Evolutionary conservation across 2,888 invertebrate genomes (phyloP).

Genomic region (Caenorhabditis macrosperma): DNA sequence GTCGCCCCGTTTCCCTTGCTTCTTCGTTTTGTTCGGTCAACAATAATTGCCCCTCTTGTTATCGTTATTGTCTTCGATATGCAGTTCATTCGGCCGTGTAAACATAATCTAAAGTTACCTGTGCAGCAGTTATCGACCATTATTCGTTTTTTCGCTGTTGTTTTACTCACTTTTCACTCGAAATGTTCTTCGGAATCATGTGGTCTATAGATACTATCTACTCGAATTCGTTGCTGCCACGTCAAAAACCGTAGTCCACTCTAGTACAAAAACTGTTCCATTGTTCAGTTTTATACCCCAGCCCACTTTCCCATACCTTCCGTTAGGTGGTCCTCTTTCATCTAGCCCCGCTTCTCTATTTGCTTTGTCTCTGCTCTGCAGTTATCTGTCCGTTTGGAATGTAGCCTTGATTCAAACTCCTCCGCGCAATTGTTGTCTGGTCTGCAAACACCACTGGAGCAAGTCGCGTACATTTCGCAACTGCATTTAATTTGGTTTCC

Average conservation of each 20-base stretch:
- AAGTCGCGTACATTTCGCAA: slow-evolving; percentile 57
- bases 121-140: no score
- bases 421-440: slow-evolving; percentile 33
- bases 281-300: neutral
- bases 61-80: neutral
- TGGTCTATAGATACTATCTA: no score
- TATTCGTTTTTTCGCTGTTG: no score
- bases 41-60: neutral
- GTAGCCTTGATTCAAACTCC: slow-evolving; percentile 21
- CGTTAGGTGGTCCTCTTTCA: neutral
- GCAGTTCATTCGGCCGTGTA: no score
- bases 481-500: slow-evolving; percentile 18
- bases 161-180: no score
- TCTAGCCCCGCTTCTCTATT: slow-evolving; percentile 3
- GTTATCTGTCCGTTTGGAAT: slow-evolving; percentile 3
- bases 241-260: no score
- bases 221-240: no score
- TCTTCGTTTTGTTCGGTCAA: neutral
- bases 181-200: no score
- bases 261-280: no score
- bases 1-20: slow-evolving; percentile 14
- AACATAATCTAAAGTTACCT: no score
- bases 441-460: slow-evolving; percentile 36
- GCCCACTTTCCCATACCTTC: neutral
- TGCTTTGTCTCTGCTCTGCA: slow-evolving; percentile 1